Evolutionary conservation across 2,113 vertebrate genomes (phyloP).

Genomic region (Stomatorhinus ivindoensis): DNA sequence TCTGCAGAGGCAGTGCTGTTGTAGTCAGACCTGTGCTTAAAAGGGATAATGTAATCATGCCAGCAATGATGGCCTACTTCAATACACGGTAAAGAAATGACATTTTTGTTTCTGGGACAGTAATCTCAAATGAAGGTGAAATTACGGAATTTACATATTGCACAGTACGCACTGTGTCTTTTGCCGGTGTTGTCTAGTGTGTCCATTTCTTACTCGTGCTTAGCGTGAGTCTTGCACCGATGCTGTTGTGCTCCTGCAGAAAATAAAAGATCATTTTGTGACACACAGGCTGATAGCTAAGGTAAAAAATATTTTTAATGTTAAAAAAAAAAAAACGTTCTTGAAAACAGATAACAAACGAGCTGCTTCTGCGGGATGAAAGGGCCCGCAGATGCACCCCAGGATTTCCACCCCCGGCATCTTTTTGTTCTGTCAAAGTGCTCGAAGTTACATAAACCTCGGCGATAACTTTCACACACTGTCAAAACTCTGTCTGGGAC

Average conservation of each 20-base stretch:
- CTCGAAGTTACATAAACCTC: background rate
- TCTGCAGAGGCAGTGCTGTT: background rate
- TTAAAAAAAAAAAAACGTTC: background rate
- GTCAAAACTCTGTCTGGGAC: background rate
- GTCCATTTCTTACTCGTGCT: background rate
- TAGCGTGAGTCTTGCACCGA: background rate
- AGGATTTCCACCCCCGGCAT: background rate
- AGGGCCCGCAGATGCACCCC: background rate
- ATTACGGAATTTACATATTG: background rate
- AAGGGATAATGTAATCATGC: background rate
- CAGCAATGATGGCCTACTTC: background rate
- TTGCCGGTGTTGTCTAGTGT: background rate
- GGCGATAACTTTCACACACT: conserved; percentile 4
- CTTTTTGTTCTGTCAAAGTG: background rate
- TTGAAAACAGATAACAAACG: background rate
- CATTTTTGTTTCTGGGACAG: background rate
- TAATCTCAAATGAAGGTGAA: background rate
- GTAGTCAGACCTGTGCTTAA: background rate
- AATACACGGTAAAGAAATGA: background rate
- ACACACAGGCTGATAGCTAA: background rate
- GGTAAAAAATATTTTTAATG: background rate
- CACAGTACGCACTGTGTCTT: background rate
- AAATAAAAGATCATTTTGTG: background rate
- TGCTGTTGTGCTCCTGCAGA: background rate
- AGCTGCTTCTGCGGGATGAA: background rate